Evolutionary conservation across 2,797 vertebrate species (phyloP), one percentile per base, ranked within the genome.

Genomic region (Yasuhikotakia modesta): DNA sequence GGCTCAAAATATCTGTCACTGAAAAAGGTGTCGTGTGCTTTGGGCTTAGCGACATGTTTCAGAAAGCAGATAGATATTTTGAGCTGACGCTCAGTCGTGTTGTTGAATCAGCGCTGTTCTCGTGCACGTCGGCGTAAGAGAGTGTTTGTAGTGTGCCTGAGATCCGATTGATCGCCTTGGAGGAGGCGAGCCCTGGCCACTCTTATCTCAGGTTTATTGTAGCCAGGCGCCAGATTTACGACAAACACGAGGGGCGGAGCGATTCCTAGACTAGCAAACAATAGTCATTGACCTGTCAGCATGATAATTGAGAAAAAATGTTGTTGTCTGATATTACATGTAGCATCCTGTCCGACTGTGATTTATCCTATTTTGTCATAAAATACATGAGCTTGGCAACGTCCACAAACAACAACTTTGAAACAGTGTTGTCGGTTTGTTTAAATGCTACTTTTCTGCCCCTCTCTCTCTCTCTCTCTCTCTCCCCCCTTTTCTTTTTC

Each of bases 31-130:
- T 98, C 93, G 97, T 98, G 91, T 98, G 97, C 92, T 97, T 98
- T 93, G 97, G 97, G 96, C 97, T 98, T 95, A 99, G 95, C 95
- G 96, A 98, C 97, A 98, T 99, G 96, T 93, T 97, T 94, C 92
- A 92, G 94, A 93, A 91, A 92, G 85, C 92, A 91, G 92, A 93
- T 92, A 91, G 92, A 93, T 78, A 48, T 92, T 90, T 92, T 83
- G 90, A 88, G 82, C 91, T 93, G 92, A 92, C 91, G 94, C 93
- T 93, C 92, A 93, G 91, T 91, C 89, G 91, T 93, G 93, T 93
- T 92, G 93, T 92, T 92, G 93, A 92, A 92, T 92, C 91, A 93
- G 93, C 93, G 93, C 93, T 93, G 91, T 94, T 92, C 94, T 94
- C 93, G 91, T 94, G 92, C 91, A 93, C 93, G 93, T 92, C 94